Evolutionary conservation across 2,888 invertebrate genomes (phyloP).

Genomic region (Aspidiotus rigidus): DNA sequence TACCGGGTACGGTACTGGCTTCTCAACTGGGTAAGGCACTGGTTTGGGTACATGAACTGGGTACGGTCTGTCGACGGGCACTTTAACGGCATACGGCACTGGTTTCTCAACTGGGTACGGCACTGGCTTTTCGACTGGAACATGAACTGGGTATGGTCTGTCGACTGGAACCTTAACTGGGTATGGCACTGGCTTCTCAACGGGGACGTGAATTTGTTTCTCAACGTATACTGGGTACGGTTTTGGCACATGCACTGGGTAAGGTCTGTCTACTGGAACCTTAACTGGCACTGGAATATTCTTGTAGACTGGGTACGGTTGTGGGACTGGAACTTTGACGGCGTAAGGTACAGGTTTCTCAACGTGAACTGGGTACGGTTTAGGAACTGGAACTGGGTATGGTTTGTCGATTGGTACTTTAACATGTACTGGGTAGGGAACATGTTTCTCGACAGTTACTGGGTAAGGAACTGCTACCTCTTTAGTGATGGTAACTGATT

Average conservation of each 20-base stretch:
- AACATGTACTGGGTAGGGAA: constrained; percentile 40
- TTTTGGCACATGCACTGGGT: constrained; percentile 51
- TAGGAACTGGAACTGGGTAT: constrained; percentile 38
- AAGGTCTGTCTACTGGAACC: constrained; percentile 42
- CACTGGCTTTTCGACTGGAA: constrained; percentile 47
- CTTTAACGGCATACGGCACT: constrained; percentile 50
- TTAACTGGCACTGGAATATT: constrained; percentile 66
- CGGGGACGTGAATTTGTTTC: constrained; percentile 54
- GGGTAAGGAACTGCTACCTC: constrained; percentile 39
- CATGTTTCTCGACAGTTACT: constrained; percentile 39
- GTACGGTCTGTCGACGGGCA: constrained; percentile 49
- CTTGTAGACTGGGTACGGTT: constrained; percentile 49
- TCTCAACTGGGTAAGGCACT: constrained; percentile 53
- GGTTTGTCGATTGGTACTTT: constrained; percentile 38
- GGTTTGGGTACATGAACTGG: constrained; percentile 64
- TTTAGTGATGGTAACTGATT: constrained; percentile 38
- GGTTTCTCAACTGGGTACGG: constrained; percentile 40
- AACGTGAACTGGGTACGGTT: constrained; percentile 39
- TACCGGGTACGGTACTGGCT: constrained; percentile 59
- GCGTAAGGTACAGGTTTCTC: constrained; percentile 39
- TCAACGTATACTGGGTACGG: constrained; percentile 68
- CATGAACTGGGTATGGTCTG: constrained; percentile 47
- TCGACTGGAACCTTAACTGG: constrained; percentile 41
- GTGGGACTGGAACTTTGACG: constrained; percentile 38
- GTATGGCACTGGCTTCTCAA: constrained; percentile 48